Evolutionary conservation across 2,113 vertebrate genomes (phyloP), one percentile per base, ranked within the genome.

Genomic region (Paratilapia polleni): DNA sequence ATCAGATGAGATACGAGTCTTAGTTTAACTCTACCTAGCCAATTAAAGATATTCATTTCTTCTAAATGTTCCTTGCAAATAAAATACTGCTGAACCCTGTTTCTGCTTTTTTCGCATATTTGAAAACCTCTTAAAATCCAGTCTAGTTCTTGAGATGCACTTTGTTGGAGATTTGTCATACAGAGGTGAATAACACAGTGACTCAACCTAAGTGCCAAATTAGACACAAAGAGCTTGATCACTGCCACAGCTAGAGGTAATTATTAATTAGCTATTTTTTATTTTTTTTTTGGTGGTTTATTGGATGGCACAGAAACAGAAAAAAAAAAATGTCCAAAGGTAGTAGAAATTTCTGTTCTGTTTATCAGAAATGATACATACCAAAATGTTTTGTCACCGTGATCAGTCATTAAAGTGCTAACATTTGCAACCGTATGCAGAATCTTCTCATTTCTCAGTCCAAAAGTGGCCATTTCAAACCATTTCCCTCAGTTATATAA

Each of bases 401-500:
- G 6, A 36, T 36, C 6, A 36, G 4, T 36, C 36, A 6, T 36
- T 36, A 73, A 73, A 73, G 20, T 73, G 26, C 3, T 3, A 31
- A 52, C 17, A 52, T 73, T 54, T 73, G 47, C 52, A 73, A 54
- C 26, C 31, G 17, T 54, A 31, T 73, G 17, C 15, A 38, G 20
- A 12, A 58, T 57, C 4, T 52, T 59, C 8, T 47, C 52, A 24
- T 56, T 49, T 36, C 60, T 36, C 34, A 17, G 20, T 61, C 59
- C 78, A 56, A 56, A 64, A 75, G 58, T 28, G 77, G 49, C 36
- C 47, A 83, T 87, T 91, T 87, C 19, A 74, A 60, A 70, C 75
- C 68, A 74, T 88, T 88, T 85, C 63, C 61, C 83, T 43, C 22
- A n/a, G 76, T 89, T 90, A 87, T 77, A 84, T 85, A 82, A 89